Percentiles rank a stretch among this genome's conserved stretches.
phyloP scores from a whole-genome alignment of 1,140 invertebrate genomes.

The Scaptomyza graminum region DNA sequence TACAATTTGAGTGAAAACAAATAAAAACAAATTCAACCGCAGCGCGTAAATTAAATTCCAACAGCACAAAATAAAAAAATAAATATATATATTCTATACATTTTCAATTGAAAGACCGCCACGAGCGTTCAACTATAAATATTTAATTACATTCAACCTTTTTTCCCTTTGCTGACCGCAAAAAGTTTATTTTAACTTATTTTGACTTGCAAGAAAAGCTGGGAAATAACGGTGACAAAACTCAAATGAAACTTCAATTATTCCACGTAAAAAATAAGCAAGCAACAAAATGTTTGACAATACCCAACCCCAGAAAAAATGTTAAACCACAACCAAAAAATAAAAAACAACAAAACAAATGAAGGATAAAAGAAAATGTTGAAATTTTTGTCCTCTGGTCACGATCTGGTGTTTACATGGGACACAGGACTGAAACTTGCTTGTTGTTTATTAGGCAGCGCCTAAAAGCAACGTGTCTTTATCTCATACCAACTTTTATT shows the following conservation, averaged over 20 bases:
- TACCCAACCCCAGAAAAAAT: constrained; percentile 31
- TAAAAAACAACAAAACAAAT: constrained; percentile 11
- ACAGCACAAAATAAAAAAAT: background rate
- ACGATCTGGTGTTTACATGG: constrained; percentile 73
- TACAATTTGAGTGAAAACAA: constrained; percentile 73
- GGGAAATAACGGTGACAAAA: constrained; percentile 42
- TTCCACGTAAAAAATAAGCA: constrained; percentile 80
- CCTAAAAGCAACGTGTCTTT: constrained; percentile 53
- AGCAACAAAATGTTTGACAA: constrained; percentile 43
- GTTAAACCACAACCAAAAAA: constrained; percentile 1
- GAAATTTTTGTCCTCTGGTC: constrained; percentile 50
- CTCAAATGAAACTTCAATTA: constrained; percentile 82
- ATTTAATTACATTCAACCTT: constrained; percentile 78
- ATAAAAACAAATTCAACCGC: constrained; percentile 54
- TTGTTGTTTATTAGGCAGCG: constrained; percentile 41
- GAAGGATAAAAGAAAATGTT: constrained; percentile 10
- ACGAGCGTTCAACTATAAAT: constrained; percentile 62
- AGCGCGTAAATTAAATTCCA: constrained; percentile 73
- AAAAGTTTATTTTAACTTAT: constrained; percentile 24
- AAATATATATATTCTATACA: constrained; percentile 45
- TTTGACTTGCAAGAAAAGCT: constrained; percentile 25
- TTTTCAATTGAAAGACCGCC: constrained; percentile 67
- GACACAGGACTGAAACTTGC: constrained; percentile 25
- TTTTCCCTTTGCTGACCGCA: constrained; percentile 51
- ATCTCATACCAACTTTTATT: constrained; percentile 35